Evolutionary conservation across 2,888 invertebrate species (phyloP).

Genomic region (Xiphydria camelus): DNA sequence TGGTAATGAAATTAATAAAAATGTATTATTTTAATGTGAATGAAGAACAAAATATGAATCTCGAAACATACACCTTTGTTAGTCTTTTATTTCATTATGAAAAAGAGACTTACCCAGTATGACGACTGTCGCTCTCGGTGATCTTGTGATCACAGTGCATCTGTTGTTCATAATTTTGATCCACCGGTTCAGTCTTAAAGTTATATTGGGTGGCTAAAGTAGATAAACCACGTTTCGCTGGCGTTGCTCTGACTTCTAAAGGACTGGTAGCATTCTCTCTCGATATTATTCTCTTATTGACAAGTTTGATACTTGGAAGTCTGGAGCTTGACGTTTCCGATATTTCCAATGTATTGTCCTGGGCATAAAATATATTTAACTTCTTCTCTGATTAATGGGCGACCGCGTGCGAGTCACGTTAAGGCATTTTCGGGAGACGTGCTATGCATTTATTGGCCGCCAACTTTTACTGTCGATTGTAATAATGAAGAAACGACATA

Average conservation of each 20-base stretch:
- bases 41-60: not conserved
- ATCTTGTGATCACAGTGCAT: not conserved
- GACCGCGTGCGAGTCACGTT: too few relatives aligned
- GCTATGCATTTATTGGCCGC: too few relatives aligned
- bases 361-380: not conserved
- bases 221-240: constrained; percentile 6
- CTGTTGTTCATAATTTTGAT: constrained; percentile 4
- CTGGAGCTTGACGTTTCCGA: constrained; percentile 17
- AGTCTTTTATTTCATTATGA: not conserved
- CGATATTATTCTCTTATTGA: constrained; percentile 14
- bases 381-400: not conserved
- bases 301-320: constrained; percentile 22
- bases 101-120: not conserved
- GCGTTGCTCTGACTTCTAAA: not conserved
- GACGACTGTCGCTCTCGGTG: constrained; percentile 1
- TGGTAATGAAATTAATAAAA: not conserved
- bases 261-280: constrained; percentile 14
- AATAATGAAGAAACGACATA: too few relatives aligned
- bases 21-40: too few relatives aligned
- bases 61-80: not conserved
- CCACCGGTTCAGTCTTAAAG: not conserved
- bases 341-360: constrained; percentile 8
- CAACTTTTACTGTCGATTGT: too few relatives aligned
- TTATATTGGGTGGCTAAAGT: constrained; percentile 6
- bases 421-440: too few relatives aligned